phyloP scores from a whole-genome alignment of 2,797 vertebrate species.

The Vipera ursinii region DNA sequence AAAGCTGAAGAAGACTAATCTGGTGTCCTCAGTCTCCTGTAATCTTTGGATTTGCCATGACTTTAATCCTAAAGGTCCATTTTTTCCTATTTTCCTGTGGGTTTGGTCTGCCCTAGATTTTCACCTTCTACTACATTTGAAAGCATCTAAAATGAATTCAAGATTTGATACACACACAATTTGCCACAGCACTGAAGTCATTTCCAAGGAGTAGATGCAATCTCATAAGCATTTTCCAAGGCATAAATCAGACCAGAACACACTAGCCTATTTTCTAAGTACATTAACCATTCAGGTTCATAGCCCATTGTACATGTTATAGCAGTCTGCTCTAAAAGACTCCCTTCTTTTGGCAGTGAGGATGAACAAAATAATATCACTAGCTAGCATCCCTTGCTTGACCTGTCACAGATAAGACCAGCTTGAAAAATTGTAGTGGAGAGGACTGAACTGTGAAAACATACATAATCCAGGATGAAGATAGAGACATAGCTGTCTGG shows the following conservation, averaged over 20 bases:
- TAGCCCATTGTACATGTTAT: neutral
- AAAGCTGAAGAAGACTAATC: neutral
- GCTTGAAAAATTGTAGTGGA: neutral
- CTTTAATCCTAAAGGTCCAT: neutral
- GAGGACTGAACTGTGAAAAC: neutral
- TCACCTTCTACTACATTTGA: neutral
- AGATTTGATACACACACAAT: neutral
- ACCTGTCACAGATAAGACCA: constrained; percentile 1
- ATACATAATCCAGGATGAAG: constrained; percentile 4
- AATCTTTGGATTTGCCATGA: neutral
- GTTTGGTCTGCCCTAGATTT: neutral
- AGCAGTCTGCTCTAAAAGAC: neutral
- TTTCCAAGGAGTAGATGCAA: neutral
- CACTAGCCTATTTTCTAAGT: neutral
- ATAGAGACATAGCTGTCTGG: constrained; percentile 8
- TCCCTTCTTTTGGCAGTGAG: neutral
- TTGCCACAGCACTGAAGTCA: neutral
- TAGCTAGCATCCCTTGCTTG: neutral
- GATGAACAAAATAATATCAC: neutral
- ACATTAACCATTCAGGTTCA: neutral
- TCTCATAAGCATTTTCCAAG: neutral
- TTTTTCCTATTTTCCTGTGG: neutral
- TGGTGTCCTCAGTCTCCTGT: neutral
- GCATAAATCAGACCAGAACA: neutral
- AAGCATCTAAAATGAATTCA: neutral